Evolutionary conservation across 1,140 invertebrate species (phyloP), one percentile per base, ranked within the genome.

Genomic region (Procambarus virginalis): DNA sequence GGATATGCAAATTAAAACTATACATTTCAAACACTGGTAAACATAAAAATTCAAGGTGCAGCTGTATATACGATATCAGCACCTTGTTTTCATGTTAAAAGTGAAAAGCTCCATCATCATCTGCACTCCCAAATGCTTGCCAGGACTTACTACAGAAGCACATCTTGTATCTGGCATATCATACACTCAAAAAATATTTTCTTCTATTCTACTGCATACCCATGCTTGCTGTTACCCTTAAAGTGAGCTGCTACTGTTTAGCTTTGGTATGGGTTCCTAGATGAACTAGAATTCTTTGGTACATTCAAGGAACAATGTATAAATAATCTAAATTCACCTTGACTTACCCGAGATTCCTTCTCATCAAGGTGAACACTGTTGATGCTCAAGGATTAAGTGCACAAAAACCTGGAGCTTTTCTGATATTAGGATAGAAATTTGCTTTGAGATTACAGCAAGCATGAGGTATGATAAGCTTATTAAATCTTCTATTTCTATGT

Each of bases 1-100:
- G 76, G 84, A 79, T 78, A 86, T 55, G 84, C 84, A 86, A 86
- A 86, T 86, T 86, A 86, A 86, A 86, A 86, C 84, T 86, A 86
- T 64, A 78, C 73, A 78, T 78, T 86, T 78, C 75, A 86, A 86
- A 78, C 84, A 78, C 73, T 77, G 84, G 58, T 78, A 86, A 86
- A 86, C 84, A 78, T 86, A 86, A 86, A 86, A 78, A 86, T 64
- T 79, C 84, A 77, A 64, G 84, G 84, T 86, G 84, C 84, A 86
- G 60, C 58, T 79, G 84, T 79, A 60, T 79, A 86, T 86, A 86
- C 68, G 58, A 51, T 46, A 86, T 86, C 73, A 86, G 84, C 84
- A 86, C 84, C 84, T 86, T 64, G 76, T 78, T 86, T 78, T 86
- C 82, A 84, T 84, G 82, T 84, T 84, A 84, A 84, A 55, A 84